A percentile compares a stretch with the other conserved stretches of the same genome.
These are phyloP conservation scores for Archips crataeganus DNA, from an alignment of 2,888 invertebrate genomes.

Conservation along the genomic window DNA sequence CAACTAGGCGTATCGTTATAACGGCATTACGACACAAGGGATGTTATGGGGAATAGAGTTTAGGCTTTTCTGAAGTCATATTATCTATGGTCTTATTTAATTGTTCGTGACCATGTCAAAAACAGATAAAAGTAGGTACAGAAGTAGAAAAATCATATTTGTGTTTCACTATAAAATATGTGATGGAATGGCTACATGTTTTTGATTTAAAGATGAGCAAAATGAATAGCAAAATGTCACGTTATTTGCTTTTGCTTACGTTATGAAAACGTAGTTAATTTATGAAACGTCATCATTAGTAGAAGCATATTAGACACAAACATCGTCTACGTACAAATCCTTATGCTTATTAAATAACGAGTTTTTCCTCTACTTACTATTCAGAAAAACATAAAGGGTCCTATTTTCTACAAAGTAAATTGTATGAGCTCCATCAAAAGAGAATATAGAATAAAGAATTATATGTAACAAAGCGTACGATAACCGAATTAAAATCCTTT, in stretches of 20 bases:
- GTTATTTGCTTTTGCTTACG: background rate
- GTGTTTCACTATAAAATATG: too few relatives aligned
- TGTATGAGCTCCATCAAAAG: conserved; percentile 66
- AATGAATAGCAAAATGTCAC: too few relatives aligned
- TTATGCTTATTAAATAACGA: conserved; percentile 37
- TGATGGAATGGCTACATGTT: too few relatives aligned
- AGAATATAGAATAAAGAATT: conserved; percentile 71
- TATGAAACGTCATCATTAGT: conserved; percentile 4
- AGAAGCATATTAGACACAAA: conserved; percentile 12
- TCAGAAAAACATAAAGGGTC: conserved; percentile 63
- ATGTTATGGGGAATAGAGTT: too few relatives aligned
- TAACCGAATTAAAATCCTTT: conserved; percentile 80
- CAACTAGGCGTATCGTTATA: too few relatives aligned
- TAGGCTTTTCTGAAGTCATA: too few relatives aligned
- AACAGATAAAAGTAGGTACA: too few relatives aligned
- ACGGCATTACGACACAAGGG: too few relatives aligned
- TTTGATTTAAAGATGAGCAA: too few relatives aligned
- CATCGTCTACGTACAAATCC: background rate
- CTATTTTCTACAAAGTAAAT: conserved; percentile 71
- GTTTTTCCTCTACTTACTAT: conserved; percentile 51
- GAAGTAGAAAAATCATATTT: too few relatives aligned
- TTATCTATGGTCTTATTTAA: too few relatives aligned
- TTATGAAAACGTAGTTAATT: background rate
- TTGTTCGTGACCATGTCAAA: too few relatives aligned
- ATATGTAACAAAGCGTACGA: conserved; percentile 71